A percentile compares a stretch with the other conserved stretches of the same genome.
Evolutionary conservation across 2,888 invertebrate genomes (phyloP).

Genomic region (Argynnis bischoffii): DNA sequence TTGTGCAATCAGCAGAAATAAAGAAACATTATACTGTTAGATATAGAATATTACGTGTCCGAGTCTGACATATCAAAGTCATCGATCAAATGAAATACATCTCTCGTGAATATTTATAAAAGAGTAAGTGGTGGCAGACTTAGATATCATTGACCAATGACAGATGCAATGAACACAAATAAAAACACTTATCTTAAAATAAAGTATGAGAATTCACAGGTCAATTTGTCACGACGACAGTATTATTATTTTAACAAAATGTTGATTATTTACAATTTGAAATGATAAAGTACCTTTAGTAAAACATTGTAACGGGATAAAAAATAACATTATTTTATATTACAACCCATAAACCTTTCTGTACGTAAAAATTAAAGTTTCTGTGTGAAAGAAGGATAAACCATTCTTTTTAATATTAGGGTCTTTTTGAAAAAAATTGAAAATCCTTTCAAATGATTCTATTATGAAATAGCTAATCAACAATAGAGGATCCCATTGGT

Average conservation of each 20-base stretch:
- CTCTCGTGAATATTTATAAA: slow-evolving; percentile 17
- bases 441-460: not conserved
- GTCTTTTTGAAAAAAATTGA: not conserved
- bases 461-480: not conserved
- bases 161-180: not conserved
- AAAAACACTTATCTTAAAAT: not conserved
- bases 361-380: too few relatives aligned
- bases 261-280: too few relatives aligned
- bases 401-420: not conserved
- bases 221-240: too few relatives aligned
- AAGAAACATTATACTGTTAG: slow-evolving; percentile 31
- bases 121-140: slow-evolving; percentile 9
- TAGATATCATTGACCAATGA: slow-evolving; percentile 8
- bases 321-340: too few relatives aligned
- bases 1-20: slow-evolving; percentile 33
- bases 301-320: too few relatives aligned
- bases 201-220: too few relatives aligned
- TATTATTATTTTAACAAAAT: too few relatives aligned
- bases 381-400: too few relatives aligned
- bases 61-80: slow-evolving; percentile 18
- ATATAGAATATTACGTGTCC: slow-evolving; percentile 25
- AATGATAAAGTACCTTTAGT: too few relatives aligned
- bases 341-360: too few relatives aligned
- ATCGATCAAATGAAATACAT: slow-evolving; percentile 25
- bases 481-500: slow-evolving; percentile 1